These are phyloP conservation scores for Cliona cf. orientalis DNA, from an alignment of 37 sponge, comb jelly and placozoan genomes.

Conservation along the genomic window DNA sequence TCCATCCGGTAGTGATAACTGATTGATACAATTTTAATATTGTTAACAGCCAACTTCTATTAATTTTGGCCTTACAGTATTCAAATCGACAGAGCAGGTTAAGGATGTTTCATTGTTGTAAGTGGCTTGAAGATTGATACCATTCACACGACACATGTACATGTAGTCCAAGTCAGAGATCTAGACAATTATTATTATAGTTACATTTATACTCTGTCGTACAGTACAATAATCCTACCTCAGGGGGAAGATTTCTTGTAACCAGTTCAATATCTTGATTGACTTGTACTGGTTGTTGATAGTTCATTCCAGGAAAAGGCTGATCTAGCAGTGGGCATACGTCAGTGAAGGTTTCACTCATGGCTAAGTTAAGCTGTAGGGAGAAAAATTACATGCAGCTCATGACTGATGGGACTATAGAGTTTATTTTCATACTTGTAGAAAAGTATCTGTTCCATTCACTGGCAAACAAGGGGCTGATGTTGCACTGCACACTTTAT, in stretches of 20 bases:
- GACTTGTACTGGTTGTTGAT: slow-evolving; percentile 34
- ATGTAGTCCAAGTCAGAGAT: slow-evolving; percentile 29
- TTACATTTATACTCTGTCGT: neutral
- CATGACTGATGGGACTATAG: neutral
- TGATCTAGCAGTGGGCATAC: slow-evolving; percentile 46
- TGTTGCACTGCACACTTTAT: too few relatives aligned
- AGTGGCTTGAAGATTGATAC: neutral
- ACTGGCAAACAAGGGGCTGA: slow-evolving; percentile 12
- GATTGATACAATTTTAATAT: neutral
- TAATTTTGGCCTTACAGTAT: neutral
- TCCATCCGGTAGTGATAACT: neutral
- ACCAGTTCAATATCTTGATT: slow-evolving; percentile 7
- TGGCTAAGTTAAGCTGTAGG: neutral
- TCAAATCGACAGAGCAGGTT: neutral
- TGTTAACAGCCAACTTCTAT: neutral
- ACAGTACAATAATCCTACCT: neutral
- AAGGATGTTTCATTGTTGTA: slow-evolving; percentile 25
- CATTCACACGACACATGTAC: slow-evolving; percentile 13
- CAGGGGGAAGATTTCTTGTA: slow-evolving; percentile 47
- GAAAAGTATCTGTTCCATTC: slow-evolving; percentile 18
- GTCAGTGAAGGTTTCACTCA: slow-evolving; percentile 25
- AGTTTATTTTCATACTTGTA: neutral
- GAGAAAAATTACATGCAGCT: neutral
- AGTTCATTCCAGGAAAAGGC: slow-evolving; percentile 2
- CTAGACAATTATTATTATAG: neutral